Conservation (phyloP, 2,888 invertebrate species). For the Metopia argyrocephala region DNA sequence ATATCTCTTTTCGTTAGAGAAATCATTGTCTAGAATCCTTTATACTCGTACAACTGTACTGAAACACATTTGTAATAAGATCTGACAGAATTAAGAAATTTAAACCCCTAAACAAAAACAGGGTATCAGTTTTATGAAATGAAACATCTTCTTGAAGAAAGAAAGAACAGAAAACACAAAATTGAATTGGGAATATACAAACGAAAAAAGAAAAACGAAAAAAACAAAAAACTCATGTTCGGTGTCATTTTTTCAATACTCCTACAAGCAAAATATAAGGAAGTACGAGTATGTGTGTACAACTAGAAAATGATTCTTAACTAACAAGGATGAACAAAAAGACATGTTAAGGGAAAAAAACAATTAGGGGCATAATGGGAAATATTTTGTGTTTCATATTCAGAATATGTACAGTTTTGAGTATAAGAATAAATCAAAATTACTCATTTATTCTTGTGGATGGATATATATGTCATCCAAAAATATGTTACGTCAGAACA, state of each 20-base stretch:
- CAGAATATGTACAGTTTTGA: too few species aligned
- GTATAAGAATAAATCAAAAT: too few species aligned
- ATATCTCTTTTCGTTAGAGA: not conserved
- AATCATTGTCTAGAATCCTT: slow-evolving; percentile 31
- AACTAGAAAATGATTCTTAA: too few species aligned
- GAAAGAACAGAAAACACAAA: not conserved
- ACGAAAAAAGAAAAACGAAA: not conserved
- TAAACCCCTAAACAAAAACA: slow-evolving; percentile 37
- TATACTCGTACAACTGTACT: slow-evolving; percentile 6
- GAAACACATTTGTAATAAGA: slow-evolving; percentile 57
- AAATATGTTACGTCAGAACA: too few species aligned
- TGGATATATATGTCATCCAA: too few species aligned
- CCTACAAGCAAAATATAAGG: too few species aligned
- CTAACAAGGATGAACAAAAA: too few species aligned
- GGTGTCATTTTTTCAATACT: slow-evolving; percentile 14
- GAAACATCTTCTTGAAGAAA: not conserved
- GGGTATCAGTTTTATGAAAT: not conserved
- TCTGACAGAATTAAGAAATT: slow-evolving; percentile 43
- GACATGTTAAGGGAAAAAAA: too few species aligned
- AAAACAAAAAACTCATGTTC: not conserved
- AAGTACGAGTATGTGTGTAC: too few species aligned
- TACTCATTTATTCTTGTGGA: too few species aligned
- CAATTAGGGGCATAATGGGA: too few species aligned
- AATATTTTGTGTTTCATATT: too few species aligned
- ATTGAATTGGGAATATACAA: not conserved